These are phyloP conservation scores for Bovichtus variegatus DNA, from an alignment of 2,797 vertebrate species.

Conservation along the genomic window DNA sequence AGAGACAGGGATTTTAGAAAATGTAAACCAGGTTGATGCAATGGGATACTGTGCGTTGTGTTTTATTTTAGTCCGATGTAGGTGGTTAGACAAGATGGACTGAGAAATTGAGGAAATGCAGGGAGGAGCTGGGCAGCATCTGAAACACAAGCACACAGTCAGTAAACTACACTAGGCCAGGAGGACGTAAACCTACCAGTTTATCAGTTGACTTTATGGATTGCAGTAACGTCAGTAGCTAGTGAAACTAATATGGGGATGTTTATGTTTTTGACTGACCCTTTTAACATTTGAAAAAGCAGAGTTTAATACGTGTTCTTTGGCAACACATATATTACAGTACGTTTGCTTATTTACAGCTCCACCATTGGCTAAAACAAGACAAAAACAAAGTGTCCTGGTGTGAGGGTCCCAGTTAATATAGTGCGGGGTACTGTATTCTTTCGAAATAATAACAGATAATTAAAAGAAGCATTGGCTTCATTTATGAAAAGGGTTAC, in stretches of 20 bases:
- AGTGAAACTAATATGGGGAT: not conserved
- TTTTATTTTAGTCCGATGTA: constrained; percentile 1
- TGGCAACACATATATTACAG: no score
- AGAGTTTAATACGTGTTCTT: no score
- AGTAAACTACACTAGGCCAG: not conserved
- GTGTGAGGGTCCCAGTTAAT: not conserved
- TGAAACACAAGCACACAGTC: not conserved
- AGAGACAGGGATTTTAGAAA: not conserved
- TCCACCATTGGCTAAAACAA: not conserved
- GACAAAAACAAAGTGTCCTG: no score
- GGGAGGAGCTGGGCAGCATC: not conserved
- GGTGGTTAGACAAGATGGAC: not conserved
- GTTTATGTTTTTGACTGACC: not conserved
- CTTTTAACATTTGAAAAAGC: not conserved
- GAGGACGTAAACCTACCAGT: not conserved
- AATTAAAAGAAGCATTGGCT: no score
- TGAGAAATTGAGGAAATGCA: not conserved
- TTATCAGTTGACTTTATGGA: not conserved
- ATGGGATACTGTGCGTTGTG: not conserved
- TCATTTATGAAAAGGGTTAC: no score
- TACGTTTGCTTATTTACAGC: not conserved
- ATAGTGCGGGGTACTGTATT: not conserved
- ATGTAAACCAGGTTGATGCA: not conserved
- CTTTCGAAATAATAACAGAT: not conserved
- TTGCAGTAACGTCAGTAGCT: not conserved